Evolutionary conservation across 1,140 invertebrate species (phyloP).

Genomic region (Neodiprion lecontei): DNA sequence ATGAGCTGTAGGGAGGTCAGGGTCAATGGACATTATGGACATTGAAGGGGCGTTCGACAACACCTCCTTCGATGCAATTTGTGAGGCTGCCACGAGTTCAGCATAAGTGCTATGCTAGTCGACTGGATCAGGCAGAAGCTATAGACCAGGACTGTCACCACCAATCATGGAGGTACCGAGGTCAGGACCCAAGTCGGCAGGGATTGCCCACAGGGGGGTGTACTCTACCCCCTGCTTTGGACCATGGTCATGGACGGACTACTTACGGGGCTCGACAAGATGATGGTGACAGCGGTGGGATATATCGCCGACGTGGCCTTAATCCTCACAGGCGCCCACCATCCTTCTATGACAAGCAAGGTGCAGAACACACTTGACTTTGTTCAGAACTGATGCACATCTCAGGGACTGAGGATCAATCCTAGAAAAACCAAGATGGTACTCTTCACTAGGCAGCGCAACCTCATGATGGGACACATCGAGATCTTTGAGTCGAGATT

Average conservation of each 20-base stretch:
- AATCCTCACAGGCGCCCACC: too few relatives aligned
- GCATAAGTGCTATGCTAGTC: conserved; percentile 8
- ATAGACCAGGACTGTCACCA: conserved; percentile 7
- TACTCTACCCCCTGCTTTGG: background rate
- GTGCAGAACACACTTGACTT: too few relatives aligned
- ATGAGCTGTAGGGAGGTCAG: too few relatives aligned
- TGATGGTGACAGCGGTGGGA: background rate
- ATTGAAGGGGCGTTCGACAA: conserved; percentile 21
- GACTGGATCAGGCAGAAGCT: conserved; percentile 16
- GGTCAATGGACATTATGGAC: background rate
- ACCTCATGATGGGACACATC: too few relatives aligned
- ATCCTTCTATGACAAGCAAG: too few relatives aligned
- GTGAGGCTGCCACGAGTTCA: conserved; percentile 9
- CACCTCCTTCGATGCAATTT: conserved; percentile 16
- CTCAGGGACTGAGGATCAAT: too few relatives aligned
- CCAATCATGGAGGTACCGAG: background rate
- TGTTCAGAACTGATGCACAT: too few relatives aligned
- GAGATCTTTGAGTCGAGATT: too few relatives aligned
- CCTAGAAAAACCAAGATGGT: too few relatives aligned
- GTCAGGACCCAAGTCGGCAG: background rate
- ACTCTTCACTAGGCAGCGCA: too few relatives aligned
- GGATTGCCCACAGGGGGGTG: conserved; percentile 8
- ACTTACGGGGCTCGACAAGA: background rate
- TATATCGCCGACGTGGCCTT: too few relatives aligned
- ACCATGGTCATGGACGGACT: background rate